Evolutionary conservation across 2,113 vertebrate species (phyloP), one percentile per base, ranked within the genome.

Genomic region (Azemiops feae): DNA sequence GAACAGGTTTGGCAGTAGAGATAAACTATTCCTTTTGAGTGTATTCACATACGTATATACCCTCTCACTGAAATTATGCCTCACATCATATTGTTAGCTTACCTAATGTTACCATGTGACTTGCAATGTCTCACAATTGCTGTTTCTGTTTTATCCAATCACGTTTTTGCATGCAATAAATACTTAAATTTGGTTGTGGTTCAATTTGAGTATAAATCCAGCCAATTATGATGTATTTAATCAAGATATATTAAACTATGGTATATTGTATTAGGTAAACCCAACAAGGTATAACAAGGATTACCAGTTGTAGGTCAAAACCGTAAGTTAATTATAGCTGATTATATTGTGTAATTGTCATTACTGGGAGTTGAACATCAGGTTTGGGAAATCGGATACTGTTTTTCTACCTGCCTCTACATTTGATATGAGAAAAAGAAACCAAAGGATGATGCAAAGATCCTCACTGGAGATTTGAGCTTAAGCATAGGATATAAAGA

Each of bases 41-140:
- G 34, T 81, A 22, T 81, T 81, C 34, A 43, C 34, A 92, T 22
- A 52, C 45, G 30, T 69, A 22, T 1, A 39, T 86, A 57, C 52
- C 27, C 89, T 8, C 25, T 91, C 74, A 64, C 20, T 47, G 10
- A 89, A 89, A 45, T 92, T 92, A n/a, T 87, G 88, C 54, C 52
- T 92, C 74, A 85, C 91, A 87, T 64, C 91, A 60, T 90, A 57
- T 87, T 93, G 92, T 85, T 81, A 81, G 20, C 74, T 58, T 86
- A 55, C 30, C 88, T 60, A 74, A 87, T 89, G 87, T 94, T 88
- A 92, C 87, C 81, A 87, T 89, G 47, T 34, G 50, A 50, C 54
- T 85, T 69, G 50, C 88, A 88, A 27, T 94, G 92, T 88, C 69
- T 94, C 93, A 94, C 87, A 94, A 94, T 94, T 50, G 69, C 89